Evolutionary conservation across 2,797 vertebrate species (phyloP).

Genomic region (Diceros bicornis): DNA sequence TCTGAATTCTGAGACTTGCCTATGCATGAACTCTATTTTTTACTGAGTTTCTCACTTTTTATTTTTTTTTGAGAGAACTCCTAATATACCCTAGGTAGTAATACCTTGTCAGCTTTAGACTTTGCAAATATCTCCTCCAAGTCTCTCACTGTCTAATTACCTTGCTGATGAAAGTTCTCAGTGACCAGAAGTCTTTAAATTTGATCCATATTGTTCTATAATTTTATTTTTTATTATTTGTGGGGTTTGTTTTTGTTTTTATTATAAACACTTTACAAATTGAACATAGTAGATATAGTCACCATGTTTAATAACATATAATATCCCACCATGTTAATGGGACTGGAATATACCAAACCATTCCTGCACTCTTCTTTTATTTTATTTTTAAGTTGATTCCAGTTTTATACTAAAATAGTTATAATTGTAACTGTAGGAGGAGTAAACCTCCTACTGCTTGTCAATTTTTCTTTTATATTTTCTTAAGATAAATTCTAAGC

Average conservation of each 20-base stretch:
- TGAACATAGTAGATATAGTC: not conserved
- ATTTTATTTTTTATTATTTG: not conserved
- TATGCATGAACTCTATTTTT: not conserved
- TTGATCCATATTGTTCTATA: not conserved
- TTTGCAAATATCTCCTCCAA: not conserved
- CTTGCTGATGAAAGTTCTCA: not conserved
- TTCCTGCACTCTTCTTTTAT: not conserved
- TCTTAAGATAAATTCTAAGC: not conserved
- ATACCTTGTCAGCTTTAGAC: conserved; percentile 4
- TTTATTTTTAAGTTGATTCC: conserved; percentile 30
- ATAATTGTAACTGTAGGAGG: too few relatives aligned
- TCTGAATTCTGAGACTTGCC: not conserved
- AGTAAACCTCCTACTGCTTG: not conserved
- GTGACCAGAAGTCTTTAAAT: not conserved
- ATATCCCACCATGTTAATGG: not conserved
- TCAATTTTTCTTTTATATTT: conserved; percentile 31
- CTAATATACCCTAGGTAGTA: not conserved
- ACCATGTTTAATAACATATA: not conserved
- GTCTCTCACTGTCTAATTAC: not conserved
- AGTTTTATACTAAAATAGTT: conserved; percentile 2
- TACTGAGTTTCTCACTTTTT: not conserved
- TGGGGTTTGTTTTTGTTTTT: not conserved
- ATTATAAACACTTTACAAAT: not conserved
- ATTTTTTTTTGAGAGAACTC: not conserved
- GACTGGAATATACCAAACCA: not conserved